phyloP scores from a whole-genome alignment of 2,113 vertebrate species.

The Apaloderma vittatum region DNA sequence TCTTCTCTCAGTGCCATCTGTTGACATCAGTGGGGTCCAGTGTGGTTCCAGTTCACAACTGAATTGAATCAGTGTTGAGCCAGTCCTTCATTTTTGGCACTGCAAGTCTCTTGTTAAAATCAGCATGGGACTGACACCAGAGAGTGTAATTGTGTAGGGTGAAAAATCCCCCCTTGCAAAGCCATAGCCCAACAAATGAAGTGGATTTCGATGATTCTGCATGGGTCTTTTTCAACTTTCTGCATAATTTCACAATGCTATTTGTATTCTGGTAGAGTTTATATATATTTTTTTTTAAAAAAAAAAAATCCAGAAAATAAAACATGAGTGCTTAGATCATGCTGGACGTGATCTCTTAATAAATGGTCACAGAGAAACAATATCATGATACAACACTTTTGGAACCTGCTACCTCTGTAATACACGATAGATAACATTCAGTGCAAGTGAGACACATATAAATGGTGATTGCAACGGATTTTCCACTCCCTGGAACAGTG shows the following conservation, averaged over 20 bases:
- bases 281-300: not conserved
- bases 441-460: not conserved
- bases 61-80: not conserved
- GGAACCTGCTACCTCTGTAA: not conserved
- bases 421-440: constrained; percentile 16
- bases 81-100: not conserved
- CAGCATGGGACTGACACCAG: not conserved
- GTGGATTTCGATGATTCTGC: not conserved
- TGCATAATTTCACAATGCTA: not conserved
- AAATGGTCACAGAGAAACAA: constrained; percentile 15
- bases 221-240: not conserved
- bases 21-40: not conserved
- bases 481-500: constrained; percentile 40
- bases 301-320: not conserved
- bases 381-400: constrained; percentile 11
- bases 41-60: not conserved
- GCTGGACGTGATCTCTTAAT: not conserved
- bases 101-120: not conserved
- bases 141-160: not conserved
- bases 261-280: constrained; percentile 6
- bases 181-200: not conserved
- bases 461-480: constrained; percentile 18
- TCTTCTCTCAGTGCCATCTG: not conserved
- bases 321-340: constrained; percentile 22
- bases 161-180: constrained; percentile 3